Percentiles rank a stretch among this genome's conserved stretches.
Conservation (phyloP, 2,797 vertebrate species). For the Oceanodroma leucorhoa region DNA sequence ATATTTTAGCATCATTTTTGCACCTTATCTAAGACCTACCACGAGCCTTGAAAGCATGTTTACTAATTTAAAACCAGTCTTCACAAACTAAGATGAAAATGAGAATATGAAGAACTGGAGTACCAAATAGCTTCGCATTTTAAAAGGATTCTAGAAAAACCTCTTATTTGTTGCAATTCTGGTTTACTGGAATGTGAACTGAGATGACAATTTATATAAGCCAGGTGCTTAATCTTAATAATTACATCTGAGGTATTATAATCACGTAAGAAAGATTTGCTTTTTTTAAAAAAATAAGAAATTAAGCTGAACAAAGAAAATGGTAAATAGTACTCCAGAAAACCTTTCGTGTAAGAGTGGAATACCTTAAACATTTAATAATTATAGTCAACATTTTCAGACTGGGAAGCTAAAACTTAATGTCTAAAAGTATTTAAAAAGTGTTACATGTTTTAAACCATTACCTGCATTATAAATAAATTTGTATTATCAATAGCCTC, state of each 20-base stretch:
- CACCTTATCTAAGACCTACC: not conserved
- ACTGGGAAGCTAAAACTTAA: not conserved
- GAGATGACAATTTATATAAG: not conserved
- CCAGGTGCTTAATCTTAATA: not conserved
- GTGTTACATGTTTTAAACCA: not conserved
- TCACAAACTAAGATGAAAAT: not conserved
- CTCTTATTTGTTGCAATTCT: not conserved
- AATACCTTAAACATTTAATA: not conserved
- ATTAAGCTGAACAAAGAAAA: not conserved
- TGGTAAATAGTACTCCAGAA: not conserved
- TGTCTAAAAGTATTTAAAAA: not conserved
- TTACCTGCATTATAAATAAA: not conserved
- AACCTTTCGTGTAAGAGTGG: not conserved
- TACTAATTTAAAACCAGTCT: not conserved
- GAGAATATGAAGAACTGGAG: not conserved
- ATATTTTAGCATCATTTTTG: not conserved
- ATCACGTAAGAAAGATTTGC: not conserved
- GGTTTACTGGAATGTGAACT: not conserved
- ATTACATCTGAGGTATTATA: not conserved
- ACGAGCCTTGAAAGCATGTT: not conserved
- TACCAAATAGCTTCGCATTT: not conserved
- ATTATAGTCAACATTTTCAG: not conserved
- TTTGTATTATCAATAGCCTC: not conserved
- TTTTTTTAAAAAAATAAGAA: not conserved
- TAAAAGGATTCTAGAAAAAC: not conserved